phyloP scores from a whole-genome alignment of 2,888 invertebrate species.

The Tuberolachnus salignus region DNA sequence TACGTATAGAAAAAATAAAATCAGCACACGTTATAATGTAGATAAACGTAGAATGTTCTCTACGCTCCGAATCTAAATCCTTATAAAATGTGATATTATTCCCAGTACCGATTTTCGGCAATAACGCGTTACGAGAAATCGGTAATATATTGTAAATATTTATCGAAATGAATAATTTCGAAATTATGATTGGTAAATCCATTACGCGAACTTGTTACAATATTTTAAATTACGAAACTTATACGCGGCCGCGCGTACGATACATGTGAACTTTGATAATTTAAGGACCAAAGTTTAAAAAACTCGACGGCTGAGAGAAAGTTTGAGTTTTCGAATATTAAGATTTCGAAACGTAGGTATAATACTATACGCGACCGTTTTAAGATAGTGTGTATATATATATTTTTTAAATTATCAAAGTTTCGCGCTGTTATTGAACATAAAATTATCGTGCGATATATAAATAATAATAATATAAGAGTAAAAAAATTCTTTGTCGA shows the following conservation, averaged over 20 bases:
- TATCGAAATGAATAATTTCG: no score
- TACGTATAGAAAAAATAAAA: no score
- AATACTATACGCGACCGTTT: neutral
- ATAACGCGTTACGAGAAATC: no score
- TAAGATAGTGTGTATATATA: neutral
- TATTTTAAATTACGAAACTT: neutral
- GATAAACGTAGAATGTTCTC: no score
- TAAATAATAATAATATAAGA: no score
- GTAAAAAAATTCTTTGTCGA: no score
- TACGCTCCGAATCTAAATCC: no score
- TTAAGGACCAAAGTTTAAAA: neutral
- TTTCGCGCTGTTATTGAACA: neutral
- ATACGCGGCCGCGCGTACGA: neutral
- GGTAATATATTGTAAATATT: no score
- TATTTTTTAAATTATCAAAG: neutral
- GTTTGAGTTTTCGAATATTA: neutral
- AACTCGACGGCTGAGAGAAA: neutral
- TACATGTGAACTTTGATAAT: neutral
- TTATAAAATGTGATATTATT: no score
- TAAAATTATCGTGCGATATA: neutral
- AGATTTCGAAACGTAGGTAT: neutral
- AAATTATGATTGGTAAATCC: no score
- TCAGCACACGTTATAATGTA: no score
- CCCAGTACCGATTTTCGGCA: no score
- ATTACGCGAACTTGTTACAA: neutral